These are phyloP conservation scores for Rosalia funebris DNA, from an alignment of 2,888 invertebrate genomes.

Conservation along the genomic window DNA sequence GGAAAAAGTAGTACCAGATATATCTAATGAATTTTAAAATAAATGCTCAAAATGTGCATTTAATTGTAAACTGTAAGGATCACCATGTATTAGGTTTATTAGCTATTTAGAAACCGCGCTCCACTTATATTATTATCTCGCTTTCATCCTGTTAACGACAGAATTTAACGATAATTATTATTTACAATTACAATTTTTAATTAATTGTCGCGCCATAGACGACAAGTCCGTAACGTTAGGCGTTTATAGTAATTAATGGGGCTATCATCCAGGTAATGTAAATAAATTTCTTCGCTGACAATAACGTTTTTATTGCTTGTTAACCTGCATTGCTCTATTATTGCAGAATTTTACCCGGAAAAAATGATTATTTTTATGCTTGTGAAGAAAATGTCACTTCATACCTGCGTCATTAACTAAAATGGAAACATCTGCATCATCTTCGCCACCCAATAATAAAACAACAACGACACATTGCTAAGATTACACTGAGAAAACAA, in stretches of 20 bases:
- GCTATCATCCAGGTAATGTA: not conserved
- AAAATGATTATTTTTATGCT: no score
- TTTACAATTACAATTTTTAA: conserved; percentile 19
- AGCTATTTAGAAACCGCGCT: conserved; percentile 22
- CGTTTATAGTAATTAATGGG: not conserved
- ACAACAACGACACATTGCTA: no score
- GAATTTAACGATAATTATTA: conserved; percentile 20
- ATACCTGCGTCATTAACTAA: no score
- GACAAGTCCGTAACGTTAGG: not conserved
- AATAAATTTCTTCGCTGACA: not conserved
- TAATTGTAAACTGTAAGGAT: no score
- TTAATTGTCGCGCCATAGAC: conserved; percentile 19
- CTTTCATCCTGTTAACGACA: conserved; percentile 29
- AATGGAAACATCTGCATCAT: no score
- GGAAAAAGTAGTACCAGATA: no score
- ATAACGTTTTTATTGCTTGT: not conserved
- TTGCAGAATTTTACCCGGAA: no score
- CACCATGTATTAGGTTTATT: not conserved
- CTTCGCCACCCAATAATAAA: no score
- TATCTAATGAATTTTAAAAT: no score
- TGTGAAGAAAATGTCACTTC: no score
- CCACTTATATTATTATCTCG: conserved; percentile 30
- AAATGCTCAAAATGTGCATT: no score
- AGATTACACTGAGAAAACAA: no score
- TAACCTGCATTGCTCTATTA: not conserved